Evolutionary conservation across 2,888 invertebrate genomes (phyloP), one percentile per base, ranked within the genome.

Genomic region (Alloscopus bannaensis): DNA sequence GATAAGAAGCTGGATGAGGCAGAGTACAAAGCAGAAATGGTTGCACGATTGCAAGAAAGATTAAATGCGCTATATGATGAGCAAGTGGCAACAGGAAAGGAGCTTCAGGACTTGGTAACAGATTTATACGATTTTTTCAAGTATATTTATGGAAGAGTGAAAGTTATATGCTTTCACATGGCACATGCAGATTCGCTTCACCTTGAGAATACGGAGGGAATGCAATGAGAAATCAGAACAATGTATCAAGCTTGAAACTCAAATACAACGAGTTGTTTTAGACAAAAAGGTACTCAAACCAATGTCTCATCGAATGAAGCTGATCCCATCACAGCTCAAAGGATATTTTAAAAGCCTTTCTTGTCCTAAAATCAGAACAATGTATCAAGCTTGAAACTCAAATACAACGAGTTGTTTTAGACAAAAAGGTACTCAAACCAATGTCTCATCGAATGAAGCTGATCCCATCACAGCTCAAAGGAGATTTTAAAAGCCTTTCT

Each of bases 201-300:
- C 83, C 0, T 82, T 82, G 3, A 42, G 81, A n/a, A 84, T 84
- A 50, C 75, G 85, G 2, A 55, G 84, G 18, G 84, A 84, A 55
- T 66, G 84, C 55, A 81, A 85, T 45, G 84, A 85, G 62, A 85
- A 85, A 42, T 82, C 84, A 0, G 84, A 82, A 26, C 84, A 84
- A 40, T 85, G 85, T 36, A 82, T 85, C 11, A 83, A 84, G 57
- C 57, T 85, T 24, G 83, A 84, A 69, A 52, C 52, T 11, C 83
- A 85, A 73, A 75, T 84, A n/a, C 75, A 70, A 22, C 40, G 78
- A 62, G 40, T 84, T 1, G 50, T 66, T 24, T 50, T 81, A 20
- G 84, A 84, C 29, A 81, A 77, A 20, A 83, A 81, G 60, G 80
- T 82, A n/a, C n/a, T n/a, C n/a, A n/a, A n/a, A n/a, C n/a, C n/a